Evolutionary conservation across 2,888 invertebrate species (phyloP).

Genomic region (Ametastegia equiseti): DNA sequence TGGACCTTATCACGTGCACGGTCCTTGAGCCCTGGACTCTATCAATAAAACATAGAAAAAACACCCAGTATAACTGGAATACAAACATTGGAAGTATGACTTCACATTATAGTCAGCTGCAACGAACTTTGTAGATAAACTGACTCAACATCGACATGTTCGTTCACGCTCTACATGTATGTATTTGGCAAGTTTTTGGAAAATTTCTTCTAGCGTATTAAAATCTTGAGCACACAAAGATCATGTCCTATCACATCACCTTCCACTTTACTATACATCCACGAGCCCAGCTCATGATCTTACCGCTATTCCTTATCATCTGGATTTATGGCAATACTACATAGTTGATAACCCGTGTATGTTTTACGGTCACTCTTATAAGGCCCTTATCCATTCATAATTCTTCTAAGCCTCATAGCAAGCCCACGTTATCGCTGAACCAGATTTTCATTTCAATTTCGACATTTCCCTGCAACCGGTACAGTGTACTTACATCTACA

Average conservation of each 20-base stretch:
- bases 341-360: background rate
- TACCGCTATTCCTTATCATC: background rate
- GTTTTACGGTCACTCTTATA: background rate
- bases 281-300: background rate
- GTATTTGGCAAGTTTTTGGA: background rate
- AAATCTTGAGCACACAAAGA: background rate
- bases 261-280: background rate
- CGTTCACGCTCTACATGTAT: background rate
- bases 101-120: slow-evolving; percentile 11
- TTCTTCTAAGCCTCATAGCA: background rate
- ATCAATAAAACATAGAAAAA: background rate
- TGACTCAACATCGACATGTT: background rate
- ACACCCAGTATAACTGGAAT: background rate
- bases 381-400: background rate
- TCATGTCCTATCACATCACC: background rate
- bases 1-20: background rate
- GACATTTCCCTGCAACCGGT: background rate
- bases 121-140: background rate
- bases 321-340: background rate
- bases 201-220: background rate
- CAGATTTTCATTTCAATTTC: slow-evolving; percentile 1
- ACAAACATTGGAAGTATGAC: background rate
- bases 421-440: background rate
- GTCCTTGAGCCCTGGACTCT: background rate
- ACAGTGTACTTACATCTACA: background rate